Conservation (phyloP, 2,113 vertebrate genomes). For the Anhinga rufa region DNA sequence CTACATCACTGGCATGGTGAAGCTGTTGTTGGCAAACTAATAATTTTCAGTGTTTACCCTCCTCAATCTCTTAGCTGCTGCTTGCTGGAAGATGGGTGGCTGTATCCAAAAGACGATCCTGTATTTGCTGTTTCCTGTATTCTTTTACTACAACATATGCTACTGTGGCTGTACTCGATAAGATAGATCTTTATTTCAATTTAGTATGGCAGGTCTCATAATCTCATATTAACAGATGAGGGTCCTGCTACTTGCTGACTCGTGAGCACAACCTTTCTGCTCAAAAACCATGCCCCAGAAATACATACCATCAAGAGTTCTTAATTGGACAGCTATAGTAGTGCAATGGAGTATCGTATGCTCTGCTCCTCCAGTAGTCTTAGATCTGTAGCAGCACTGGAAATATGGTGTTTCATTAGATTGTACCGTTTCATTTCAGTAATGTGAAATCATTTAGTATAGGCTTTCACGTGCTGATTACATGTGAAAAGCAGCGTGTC, state of each 20-base stretch:
- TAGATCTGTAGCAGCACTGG: not conserved
- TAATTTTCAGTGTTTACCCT: not conserved
- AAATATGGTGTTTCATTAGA: not conserved
- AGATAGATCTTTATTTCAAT: not conserved
- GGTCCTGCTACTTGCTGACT: not conserved
- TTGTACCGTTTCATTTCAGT: not conserved
- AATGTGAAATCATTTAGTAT: not conserved
- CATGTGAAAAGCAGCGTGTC: not conserved
- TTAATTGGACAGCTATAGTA: not conserved
- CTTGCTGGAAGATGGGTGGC: not conserved
- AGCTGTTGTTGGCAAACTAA: not conserved
- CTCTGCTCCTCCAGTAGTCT: not conserved
- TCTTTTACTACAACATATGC: not conserved
- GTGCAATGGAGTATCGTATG: too few relatives aligned
- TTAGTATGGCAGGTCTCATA: not conserved
- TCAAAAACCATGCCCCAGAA: not conserved
- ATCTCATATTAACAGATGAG: not conserved
- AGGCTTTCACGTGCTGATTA: not conserved
- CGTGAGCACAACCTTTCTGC: not conserved
- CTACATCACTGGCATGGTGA: not conserved
- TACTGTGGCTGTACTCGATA: not conserved
- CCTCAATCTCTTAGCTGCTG: not conserved
- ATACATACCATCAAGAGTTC: not conserved
- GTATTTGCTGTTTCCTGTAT: not conserved
- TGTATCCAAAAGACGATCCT: not conserved